Evolutionary conservation across 2,113 vertebrate species (phyloP).

Genomic region (Cacatua alba): DNA sequence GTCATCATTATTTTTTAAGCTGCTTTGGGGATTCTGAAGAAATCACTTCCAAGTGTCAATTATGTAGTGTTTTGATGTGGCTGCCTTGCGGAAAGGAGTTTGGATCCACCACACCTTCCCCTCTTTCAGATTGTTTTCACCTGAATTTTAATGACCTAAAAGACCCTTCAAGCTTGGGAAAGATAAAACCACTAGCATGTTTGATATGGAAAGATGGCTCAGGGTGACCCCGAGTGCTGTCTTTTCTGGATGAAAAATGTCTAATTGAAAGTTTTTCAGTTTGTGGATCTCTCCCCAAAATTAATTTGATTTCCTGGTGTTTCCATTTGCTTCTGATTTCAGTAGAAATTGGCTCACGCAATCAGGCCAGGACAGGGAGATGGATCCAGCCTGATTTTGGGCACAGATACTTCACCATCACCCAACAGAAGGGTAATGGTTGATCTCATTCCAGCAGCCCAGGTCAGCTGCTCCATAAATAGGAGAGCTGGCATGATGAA

Average conservation of each 20-base stretch:
- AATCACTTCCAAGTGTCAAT: background rate
- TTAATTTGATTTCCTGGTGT: background rate
- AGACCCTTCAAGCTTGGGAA: background rate
- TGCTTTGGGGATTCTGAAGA: background rate
- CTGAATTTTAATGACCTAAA: background rate
- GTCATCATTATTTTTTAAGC: slow-evolving; percentile 47
- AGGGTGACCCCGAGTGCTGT: background rate
- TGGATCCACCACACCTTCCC: background rate
- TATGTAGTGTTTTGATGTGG: background rate
- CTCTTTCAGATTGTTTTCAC: background rate
- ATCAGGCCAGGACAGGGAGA: background rate
- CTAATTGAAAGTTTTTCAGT: background rate
- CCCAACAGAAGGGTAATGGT: background rate
- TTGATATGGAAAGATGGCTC: background rate
- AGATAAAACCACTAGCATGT: background rate
- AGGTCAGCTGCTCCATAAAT: background rate
- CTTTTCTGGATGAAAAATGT: background rate
- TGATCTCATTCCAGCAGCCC: background rate
- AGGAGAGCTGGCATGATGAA: background rate
- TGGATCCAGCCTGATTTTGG: background rate
- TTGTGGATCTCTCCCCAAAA: background rate
- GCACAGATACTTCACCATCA: background rate
- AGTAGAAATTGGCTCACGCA: background rate
- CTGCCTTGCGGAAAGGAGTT: background rate
- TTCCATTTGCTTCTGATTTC: background rate